These are phyloP conservation scores for Ypsolopha scabrella DNA, from an alignment of 2,888 invertebrate genomes.

Conservation along the genomic window DNA sequence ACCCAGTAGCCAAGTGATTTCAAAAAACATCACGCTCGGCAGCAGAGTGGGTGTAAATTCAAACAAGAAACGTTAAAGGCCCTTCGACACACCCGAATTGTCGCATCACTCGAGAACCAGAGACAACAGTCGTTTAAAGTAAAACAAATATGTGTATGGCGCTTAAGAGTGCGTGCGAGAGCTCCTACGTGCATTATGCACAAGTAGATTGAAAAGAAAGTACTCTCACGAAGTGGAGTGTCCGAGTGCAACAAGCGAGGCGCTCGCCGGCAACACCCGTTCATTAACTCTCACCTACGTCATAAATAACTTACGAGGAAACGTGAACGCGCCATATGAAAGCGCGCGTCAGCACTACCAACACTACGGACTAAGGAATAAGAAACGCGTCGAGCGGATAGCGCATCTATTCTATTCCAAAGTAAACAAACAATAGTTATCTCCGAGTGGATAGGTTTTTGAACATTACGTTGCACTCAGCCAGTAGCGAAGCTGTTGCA, in stretches of 20 bases:
- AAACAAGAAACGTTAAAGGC: constrained; percentile 22
- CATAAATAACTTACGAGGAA: constrained; percentile 42
- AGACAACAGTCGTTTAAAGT: constrained; percentile 51
- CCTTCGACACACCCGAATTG: constrained; percentile 49
- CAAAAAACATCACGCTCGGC: constrained; percentile 11
- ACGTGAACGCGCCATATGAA: constrained; percentile 27
- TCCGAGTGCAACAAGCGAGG: constrained; percentile 65
- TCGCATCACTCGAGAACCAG: constrained; percentile 30
- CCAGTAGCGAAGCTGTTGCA: neutral
- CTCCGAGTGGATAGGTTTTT: neutral
- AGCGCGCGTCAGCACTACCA: constrained; percentile 27
- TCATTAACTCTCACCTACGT: constrained; percentile 57
- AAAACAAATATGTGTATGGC: constrained; percentile 61
- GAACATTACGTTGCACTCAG: neutral
- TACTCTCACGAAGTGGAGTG: constrained; percentile 52
- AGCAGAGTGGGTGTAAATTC: constrained; percentile 34
- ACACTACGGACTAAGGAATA: constrained; percentile 2
- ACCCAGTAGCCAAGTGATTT: constrained; percentile 3
- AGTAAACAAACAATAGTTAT: constrained; percentile 23
- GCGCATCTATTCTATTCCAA: constrained; percentile 28
- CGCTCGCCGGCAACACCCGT: constrained; percentile 44
- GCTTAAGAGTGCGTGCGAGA: constrained; percentile 51
- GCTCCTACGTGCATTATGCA: constrained; percentile 58
- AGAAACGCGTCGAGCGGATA: constrained; percentile 26
- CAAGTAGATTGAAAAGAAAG: constrained; percentile 64